Evolutionary conservation across 2,888 invertebrate species (phyloP).

Genomic region (Euplagia quadripunctaria): DNA sequence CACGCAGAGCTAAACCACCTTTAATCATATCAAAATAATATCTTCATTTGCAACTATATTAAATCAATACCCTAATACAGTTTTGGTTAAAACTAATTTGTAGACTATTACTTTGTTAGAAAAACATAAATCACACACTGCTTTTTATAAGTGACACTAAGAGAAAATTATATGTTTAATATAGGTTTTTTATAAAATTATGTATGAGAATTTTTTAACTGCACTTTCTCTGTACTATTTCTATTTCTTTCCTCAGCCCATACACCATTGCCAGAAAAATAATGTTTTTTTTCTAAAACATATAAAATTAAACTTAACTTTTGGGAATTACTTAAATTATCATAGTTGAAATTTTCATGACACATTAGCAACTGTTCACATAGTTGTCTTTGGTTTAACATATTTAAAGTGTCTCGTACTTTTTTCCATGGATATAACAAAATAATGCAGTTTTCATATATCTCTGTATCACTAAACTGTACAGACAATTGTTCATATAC

Average conservation of each 20-base stretch:
- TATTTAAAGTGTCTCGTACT: conserved; percentile 64
- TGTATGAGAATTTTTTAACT: conserved; percentile 1
- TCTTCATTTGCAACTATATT: too few relatives aligned
- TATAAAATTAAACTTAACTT: conserved; percentile 78
- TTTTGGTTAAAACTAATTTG: too few relatives aligned
- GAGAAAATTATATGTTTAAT: neutral
- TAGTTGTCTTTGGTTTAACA: conserved; percentile 50
- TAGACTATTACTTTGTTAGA: too few relatives aligned
- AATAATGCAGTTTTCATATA: conserved; percentile 78
- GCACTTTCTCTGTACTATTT: conserved; percentile 27
- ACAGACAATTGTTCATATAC: conserved; percentile 69
- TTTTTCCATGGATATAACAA: conserved; percentile 83
- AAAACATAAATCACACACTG: neutral
- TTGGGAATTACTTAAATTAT: conserved; percentile 68
- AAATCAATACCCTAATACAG: too few relatives aligned
- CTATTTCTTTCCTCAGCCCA: conserved; percentile 78
- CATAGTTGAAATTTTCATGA: conserved; percentile 65
- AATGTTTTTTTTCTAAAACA: conserved; percentile 80
- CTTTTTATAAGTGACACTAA: neutral
- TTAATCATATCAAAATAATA: too few relatives aligned
- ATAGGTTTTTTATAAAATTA: neutral
- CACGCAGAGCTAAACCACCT: too few relatives aligned
- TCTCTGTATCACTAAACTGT: conserved; percentile 70
- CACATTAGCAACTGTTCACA: conserved; percentile 39
- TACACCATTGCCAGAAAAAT: conserved; percentile 83